Conservation (phyloP, 2,888 invertebrate species). For the Drosophila suboccidentalis region DNA sequence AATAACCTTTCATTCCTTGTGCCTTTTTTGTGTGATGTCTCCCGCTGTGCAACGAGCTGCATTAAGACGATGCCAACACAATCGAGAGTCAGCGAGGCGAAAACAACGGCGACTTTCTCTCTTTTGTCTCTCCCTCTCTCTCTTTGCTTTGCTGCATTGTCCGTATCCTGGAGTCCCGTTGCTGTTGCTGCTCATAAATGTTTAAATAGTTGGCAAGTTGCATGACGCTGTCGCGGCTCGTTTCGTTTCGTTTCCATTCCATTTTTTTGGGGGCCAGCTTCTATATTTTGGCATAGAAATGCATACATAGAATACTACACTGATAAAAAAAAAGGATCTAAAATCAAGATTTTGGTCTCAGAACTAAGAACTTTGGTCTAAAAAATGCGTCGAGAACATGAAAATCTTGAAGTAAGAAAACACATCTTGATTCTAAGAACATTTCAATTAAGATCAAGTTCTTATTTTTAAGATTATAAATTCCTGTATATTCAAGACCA, state of each 20-base stretch:
- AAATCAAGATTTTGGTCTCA: too few species aligned
- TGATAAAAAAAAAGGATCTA: too few species aligned
- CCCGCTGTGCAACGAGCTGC: conserved; percentile 51
- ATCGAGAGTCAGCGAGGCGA: conserved; percentile 52
- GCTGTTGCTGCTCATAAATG: conserved; percentile 68
- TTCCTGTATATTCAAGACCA: too few species aligned
- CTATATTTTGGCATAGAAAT: conserved; percentile 32
- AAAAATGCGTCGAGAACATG: too few species aligned
- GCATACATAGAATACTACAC: too few species aligned
- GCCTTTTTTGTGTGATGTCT: conserved; percentile 53
- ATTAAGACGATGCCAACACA: conserved; percentile 41
- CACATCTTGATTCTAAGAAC: too few species aligned
- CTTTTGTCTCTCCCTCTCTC: conserved; percentile 11
- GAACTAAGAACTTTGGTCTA: too few species aligned
- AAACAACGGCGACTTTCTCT: conserved; percentile 61
- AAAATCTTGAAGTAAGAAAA: too few species aligned
- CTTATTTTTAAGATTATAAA: too few species aligned
- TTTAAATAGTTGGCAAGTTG: conserved; percentile 67
- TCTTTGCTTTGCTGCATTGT: conserved; percentile 43
- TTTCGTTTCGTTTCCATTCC: conserved; percentile 34
- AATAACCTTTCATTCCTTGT: too few species aligned
- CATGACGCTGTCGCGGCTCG: conserved; percentile 45
- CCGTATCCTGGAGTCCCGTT: conserved; percentile 44
- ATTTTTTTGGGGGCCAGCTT: conserved; percentile 11
- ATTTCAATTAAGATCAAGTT: too few species aligned